Conservation (phyloP, 2,888 invertebrate species). For the Lordiphosa andalusiaca region DNA sequence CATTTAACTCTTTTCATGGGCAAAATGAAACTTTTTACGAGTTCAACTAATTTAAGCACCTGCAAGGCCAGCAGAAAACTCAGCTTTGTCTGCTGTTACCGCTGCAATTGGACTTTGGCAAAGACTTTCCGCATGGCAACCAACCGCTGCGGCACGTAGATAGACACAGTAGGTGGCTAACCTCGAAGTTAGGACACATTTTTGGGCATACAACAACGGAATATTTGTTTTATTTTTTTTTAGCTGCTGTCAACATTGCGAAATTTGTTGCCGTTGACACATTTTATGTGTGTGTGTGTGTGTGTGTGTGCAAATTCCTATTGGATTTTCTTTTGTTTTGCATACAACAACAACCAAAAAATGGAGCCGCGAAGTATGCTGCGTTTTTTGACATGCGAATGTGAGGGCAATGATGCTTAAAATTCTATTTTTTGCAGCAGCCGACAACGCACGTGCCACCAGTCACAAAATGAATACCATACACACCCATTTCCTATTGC, state of each 20-base stretch:
- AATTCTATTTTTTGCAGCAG: slow-evolving; percentile 36
- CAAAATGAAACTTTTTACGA: slow-evolving; percentile 37
- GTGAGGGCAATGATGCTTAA: slow-evolving; percentile 20
- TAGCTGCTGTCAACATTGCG: slow-evolving; percentile 46
- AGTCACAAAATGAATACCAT: slow-evolving; percentile 49
- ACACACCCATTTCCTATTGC: slow-evolving; percentile 52
- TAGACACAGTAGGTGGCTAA: too few species aligned
- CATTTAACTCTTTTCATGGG: slow-evolving; percentile 17
- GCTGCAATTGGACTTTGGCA: slow-evolving; percentile 38
- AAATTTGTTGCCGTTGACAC: slow-evolving; percentile 65
- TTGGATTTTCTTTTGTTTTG: slow-evolving; percentile 34
- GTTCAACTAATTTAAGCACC: slow-evolving; percentile 15
- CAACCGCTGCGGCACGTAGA: too few species aligned
- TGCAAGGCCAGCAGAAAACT: slow-evolving; percentile 59
- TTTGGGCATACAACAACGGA: slow-evolving; percentile 34
- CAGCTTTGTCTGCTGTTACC: slow-evolving; percentile 21
- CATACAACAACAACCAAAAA: slow-evolving; percentile 20
- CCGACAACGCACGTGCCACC: slow-evolving; percentile 16
- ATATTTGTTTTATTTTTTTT: slow-evolving; percentile 19
- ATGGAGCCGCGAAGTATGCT: slow-evolving; percentile 38
- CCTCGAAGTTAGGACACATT: slow-evolving; percentile 34
- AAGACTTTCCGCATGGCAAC: slow-evolving; percentile 31
- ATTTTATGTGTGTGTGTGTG: slow-evolving; percentile 35
- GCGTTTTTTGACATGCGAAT: slow-evolving; percentile 17
- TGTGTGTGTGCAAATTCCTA: too few species aligned